Conservation (phyloP, 2,888 invertebrate genomes). For the Zygothrica quintamaculata region DNA sequence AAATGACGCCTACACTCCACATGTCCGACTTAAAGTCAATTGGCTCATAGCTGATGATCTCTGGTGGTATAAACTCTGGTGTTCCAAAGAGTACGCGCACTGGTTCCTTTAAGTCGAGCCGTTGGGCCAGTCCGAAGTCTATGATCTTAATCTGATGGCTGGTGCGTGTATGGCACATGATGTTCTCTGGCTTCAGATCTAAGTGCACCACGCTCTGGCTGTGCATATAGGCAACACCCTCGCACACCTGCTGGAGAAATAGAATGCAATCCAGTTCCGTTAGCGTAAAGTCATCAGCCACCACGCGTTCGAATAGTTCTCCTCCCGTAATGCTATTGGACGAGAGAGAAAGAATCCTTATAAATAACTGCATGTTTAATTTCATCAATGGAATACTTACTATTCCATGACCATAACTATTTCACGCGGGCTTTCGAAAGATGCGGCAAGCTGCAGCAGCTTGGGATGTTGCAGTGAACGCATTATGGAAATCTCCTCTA, state of each 20-base stretch:
- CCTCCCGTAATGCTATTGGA: slow-evolving; percentile 92
- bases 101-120: slow-evolving; percentile 88
- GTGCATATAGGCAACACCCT: slow-evolving; percentile 96
- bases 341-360: background rate
- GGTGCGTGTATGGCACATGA: slow-evolving; percentile 94
- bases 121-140: slow-evolving; percentile 95
- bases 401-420: slow-evolving; percentile 95
- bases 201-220: slow-evolving; percentile 92
- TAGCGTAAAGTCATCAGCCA: slow-evolving; percentile 95
- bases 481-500: slow-evolving; percentile 95
- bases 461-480: slow-evolving; percentile 92
- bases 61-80: slow-evolving; percentile 96
- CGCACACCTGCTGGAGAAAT: slow-evolving; percentile 95
- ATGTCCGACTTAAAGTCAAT: slow-evolving; percentile 94
- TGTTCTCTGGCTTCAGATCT: slow-evolving; percentile 98
- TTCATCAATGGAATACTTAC: slow-evolving; percentile 87
- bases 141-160: slow-evolving; percentile 95
- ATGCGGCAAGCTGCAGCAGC: slow-evolving; percentile 92
- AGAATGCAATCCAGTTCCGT: slow-evolving; percentile 94
- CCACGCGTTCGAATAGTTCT: slow-evolving; percentile 96
- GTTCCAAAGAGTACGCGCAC: slow-evolving; percentile 93
- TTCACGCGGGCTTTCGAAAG: slow-evolving; percentile 91
- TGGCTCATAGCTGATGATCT: slow-evolving; percentile 95
- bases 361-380: too few species aligned
- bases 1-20: slow-evolving; percentile 98